A percentile compares a stretch with the other conserved stretches of the same genome.
Evolutionary conservation across 2,797 vertebrate genomes (phyloP).

Genomic region (Chloroceryle amazona): DNA sequence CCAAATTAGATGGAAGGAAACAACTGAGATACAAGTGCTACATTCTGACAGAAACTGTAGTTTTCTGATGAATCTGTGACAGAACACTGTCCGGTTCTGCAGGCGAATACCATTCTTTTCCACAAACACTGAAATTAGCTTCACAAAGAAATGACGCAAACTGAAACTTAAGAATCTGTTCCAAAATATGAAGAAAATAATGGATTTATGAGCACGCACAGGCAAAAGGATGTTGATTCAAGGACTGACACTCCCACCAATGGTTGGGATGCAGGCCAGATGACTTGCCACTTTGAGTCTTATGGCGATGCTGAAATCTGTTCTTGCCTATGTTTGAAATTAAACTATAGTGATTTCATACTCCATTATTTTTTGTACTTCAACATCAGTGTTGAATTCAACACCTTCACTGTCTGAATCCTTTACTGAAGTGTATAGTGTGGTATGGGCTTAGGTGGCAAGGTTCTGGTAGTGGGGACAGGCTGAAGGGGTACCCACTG

Average conservation of each 20-base stretch:
- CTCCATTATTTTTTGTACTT: not conserved
- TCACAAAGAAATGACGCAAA: not conserved
- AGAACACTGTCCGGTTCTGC: not conserved
- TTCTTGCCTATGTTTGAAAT: not conserved
- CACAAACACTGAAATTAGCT: not conserved
- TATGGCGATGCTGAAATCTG: not conserved
- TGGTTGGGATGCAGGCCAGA: fast-evolving
- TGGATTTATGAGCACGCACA: not conserved
- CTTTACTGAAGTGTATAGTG: not conserved
- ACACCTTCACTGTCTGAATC: not conserved
- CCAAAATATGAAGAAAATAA: not conserved
- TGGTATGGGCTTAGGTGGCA: not conserved
- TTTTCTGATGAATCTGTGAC: not conserved
- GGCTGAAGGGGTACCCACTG: not conserved
- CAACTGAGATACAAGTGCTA: not conserved
- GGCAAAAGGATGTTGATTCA: not conserved
- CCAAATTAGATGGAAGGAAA: not conserved
- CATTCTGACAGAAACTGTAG: not conserved
- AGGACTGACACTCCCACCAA: not conserved
- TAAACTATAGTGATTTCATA: not conserved
- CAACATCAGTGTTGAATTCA: not conserved
- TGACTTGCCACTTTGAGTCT: not conserved
- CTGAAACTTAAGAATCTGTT: not conserved
- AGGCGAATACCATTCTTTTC: not conserved
- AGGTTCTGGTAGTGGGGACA: fast-evolving